A percentile compares a stretch with the other conserved stretches of the same genome.
phyloP scores from a whole-genome alignment of 2,888 invertebrate genomes.

The Machimus rusticus region DNA sequence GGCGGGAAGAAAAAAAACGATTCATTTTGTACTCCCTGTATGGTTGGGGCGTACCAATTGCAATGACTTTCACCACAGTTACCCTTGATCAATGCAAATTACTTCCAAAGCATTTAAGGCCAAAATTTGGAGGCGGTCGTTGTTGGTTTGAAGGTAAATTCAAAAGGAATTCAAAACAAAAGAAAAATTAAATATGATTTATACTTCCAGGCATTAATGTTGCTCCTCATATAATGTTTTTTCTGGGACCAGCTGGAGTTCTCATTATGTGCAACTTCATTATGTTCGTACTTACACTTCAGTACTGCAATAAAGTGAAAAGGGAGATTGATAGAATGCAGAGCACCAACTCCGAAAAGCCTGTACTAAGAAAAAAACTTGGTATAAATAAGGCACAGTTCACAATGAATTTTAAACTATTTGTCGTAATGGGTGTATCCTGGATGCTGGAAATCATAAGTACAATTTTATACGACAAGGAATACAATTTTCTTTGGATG shows the following conservation, averaged over 20 bases:
- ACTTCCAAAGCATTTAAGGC: conserved; percentile 65
- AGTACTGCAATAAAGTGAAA: conserved; percentile 76
- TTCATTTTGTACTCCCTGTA: conserved; percentile 74
- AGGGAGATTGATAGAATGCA: conserved; percentile 76
- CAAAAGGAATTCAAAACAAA: not conserved
- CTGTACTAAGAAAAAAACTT: conserved; percentile 69
- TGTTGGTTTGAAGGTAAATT: conserved; percentile 75
- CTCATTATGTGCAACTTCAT: conserved; percentile 72
- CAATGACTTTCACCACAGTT: conserved; percentile 67
- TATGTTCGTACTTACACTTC: conserved; percentile 73
- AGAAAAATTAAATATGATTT: not conserved
- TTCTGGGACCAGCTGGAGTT: conserved; percentile 71
- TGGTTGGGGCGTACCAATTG: conserved; percentile 73
- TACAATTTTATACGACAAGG: conserved; percentile 64
- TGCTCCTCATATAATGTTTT: conserved; percentile 66
- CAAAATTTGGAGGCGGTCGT: conserved; percentile 69
- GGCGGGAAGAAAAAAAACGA: conserved; percentile 65
- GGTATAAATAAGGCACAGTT: conserved; percentile 75
- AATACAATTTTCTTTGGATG: conserved; percentile 64
- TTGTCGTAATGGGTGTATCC: conserved; percentile 81
- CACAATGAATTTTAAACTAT: conserved; percentile 75
- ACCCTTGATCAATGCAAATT: conserved; percentile 66
- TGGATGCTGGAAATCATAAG: conserved; percentile 76
- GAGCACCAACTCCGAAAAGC: conserved; percentile 69
- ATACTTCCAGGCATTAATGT: conserved; percentile 55